Conservation (phyloP, 1,140 invertebrate genomes). For the Leptestheria dahalacensis region DNA sequence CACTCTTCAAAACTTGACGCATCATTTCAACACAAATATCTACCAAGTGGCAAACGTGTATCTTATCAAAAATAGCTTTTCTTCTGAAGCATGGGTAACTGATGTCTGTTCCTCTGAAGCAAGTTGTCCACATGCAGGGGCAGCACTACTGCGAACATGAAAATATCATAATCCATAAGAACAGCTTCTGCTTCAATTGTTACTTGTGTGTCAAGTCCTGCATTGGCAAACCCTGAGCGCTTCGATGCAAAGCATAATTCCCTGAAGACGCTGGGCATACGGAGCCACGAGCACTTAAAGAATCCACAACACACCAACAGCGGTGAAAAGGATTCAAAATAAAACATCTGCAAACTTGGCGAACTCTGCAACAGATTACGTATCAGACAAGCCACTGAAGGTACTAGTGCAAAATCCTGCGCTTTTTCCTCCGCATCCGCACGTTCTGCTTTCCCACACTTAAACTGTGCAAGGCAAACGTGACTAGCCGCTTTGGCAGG, state of each 20-base stretch:
- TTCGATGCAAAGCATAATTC: background rate
- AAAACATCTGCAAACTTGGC: too few species aligned
- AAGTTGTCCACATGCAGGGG: too few species aligned
- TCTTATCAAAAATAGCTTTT: too few species aligned
- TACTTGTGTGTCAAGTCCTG: background rate
- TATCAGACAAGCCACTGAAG: background rate
- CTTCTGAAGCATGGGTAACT: too few species aligned
- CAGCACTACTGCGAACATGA: too few species aligned
- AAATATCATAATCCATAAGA: too few species aligned
- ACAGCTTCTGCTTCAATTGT: background rate
- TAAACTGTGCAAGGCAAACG: background rate
- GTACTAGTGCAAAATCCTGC: background rate
- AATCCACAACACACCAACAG: background rate
- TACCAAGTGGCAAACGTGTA: too few species aligned
- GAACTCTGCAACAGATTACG: too few species aligned
- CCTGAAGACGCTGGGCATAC: background rate
- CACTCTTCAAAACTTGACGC: too few species aligned
- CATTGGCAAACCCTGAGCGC: background rate
- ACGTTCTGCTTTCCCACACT: background rate
- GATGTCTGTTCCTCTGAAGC: too few species aligned
- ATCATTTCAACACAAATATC: too few species aligned
- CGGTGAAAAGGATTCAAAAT: too few species aligned
- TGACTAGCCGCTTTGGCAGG: background rate
- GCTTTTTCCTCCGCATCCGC: background rate
- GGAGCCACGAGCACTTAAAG: background rate